Conservation (phyloP, 2,113 vertebrate genomes). For the Odontophorus gujanensis region DNA sequence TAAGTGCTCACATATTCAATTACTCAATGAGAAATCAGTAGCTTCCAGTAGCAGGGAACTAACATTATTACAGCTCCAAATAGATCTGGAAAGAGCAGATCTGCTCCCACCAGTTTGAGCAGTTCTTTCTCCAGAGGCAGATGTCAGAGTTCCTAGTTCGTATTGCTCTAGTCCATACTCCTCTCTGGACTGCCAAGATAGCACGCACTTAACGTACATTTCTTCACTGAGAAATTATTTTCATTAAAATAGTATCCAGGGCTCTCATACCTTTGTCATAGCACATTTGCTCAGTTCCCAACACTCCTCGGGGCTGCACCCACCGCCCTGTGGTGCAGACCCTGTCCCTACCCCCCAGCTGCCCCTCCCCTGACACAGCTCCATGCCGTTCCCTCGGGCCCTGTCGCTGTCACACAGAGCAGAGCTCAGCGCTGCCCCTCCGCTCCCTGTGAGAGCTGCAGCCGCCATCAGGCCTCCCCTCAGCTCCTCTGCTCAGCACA, state of each 20-base stretch:
- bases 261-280: slow-evolving; percentile 1
- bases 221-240: slow-evolving; percentile 49
- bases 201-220: neutral
- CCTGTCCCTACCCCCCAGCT: too few relatives aligned
- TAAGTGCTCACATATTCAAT: neutral
- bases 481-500: too few relatives aligned
- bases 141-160: neutral
- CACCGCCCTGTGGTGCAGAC: too few relatives aligned
- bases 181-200: neutral
- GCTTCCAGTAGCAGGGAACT: neutral
- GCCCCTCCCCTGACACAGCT: too few relatives aligned
- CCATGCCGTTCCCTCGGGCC: too few relatives aligned
- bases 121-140: neutral
- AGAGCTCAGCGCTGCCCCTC: too few relatives aligned
- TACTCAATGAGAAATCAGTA: slow-evolving; percentile 14
- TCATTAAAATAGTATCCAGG: slow-evolving; percentile 51
- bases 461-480: too few relatives aligned
- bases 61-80: neutral
- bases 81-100: neutral
- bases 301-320: neutral
- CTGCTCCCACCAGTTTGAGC: neutral
- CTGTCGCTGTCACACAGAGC: too few relatives aligned
- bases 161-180: neutral
- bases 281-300: neutral
- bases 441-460: too few relatives aligned